These are phyloP conservation scores for Petroica traversi DNA, from an alignment of 2,113 vertebrate genomes.

Conservation along the genomic window DNA sequence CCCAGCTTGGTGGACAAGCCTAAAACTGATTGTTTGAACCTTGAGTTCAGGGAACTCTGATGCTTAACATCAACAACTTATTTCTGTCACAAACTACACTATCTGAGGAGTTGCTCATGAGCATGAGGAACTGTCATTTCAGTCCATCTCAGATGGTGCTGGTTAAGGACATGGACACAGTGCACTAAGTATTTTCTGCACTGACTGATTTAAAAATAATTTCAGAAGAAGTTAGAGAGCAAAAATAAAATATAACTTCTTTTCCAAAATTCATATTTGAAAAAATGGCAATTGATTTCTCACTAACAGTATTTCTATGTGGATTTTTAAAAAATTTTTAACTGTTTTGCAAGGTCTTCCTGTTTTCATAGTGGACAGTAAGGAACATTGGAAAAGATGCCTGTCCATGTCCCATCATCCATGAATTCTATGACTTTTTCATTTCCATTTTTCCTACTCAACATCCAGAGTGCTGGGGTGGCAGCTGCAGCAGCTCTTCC, in stretches of 20 bases:
- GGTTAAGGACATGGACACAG: neutral
- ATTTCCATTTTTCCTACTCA: neutral
- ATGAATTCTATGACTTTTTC: neutral
- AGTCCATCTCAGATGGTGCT: neutral
- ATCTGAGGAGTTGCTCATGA: neutral
- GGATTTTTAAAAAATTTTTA: neutral
- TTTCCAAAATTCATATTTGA: neutral
- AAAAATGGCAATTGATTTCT: neutral
- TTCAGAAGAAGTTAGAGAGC: neutral
- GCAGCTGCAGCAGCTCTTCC: neutral
- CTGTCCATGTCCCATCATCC: rapidly evolving
- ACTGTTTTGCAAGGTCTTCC: neutral
- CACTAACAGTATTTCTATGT: neutral
- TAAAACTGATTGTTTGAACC: neutral
- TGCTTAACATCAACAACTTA: neutral
- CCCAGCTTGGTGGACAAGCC: neutral
- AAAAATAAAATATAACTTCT: neutral
- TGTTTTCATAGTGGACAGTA: neutral
- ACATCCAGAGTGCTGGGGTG: neutral
- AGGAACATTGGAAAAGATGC: neutral
- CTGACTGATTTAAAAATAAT: neutral
- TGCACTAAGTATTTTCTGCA: neutral
- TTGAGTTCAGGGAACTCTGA: neutral
- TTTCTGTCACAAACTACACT: neutral
- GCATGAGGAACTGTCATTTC: neutral